Evolutionary conservation across 2,888 invertebrate genomes (phyloP), one percentile per base, ranked within the genome.

Genomic region (Epinotia ramella): DNA sequence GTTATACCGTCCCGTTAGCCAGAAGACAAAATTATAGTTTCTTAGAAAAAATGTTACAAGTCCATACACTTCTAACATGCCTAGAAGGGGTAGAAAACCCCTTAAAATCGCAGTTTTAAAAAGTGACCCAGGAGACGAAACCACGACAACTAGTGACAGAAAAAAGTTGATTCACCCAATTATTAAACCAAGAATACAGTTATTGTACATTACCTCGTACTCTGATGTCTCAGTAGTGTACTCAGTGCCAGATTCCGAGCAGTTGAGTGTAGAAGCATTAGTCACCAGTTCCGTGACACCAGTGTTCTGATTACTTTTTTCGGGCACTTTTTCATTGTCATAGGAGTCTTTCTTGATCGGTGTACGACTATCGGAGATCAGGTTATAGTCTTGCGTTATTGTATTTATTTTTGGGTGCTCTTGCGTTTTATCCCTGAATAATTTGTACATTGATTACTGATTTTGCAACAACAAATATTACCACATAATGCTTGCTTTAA

Each of bases 161-260:
- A 28, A 28, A 28, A 28, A 28, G 3, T 28, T 28, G 2, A 28
- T 28, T 28, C 24, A 28, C 24, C 24, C 24, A 28, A 28, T 28
- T 28, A 28, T 40, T 40, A 7, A 40, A 40, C 1, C 0, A n/a
- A 53, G 5, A n/a, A 7, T n/a, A 6, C n/a, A 53, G n/a, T n/a
- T 53, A 53, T 18, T 62, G 13, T 33, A 28, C n/a, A 24, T 28
- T 69, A 69, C 69, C 69, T 69, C 69, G 24, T 69, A 60, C 1
- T 69, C 69, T 7, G 62, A 53, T 20, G 60, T 63, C 13, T 20
- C 53, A 13, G 33, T 46, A 16, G 59, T 68, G 16, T 24, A 68
- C n/a, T 68, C 59, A 46, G 44, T 24, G 20, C 24, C 68, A 13
- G 16, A 46, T 46, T 59, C 59, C 9, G 20, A n/a, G 16, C 40